Conservation (phyloP, 2,888 invertebrate species). For the Globia sparganii region DNA sequence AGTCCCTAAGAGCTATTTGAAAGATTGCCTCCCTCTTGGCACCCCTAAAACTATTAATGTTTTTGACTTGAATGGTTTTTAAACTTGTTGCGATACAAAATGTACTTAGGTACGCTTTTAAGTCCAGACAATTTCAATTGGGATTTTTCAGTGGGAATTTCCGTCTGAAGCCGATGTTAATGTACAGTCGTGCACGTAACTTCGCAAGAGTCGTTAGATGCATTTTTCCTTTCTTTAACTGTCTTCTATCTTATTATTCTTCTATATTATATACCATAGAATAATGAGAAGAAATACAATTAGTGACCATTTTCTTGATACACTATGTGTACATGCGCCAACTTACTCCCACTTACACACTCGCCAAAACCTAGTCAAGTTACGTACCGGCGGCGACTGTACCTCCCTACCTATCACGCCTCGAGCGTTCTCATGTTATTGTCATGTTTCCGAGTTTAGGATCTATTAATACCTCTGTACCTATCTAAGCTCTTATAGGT, state of each 20-base stretch:
- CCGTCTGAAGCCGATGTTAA: neutral
- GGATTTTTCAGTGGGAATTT: neutral
- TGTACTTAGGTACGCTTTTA: neutral
- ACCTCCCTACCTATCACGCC: neutral
- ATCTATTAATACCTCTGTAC: no score
- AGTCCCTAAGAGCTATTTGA: slow-evolving; percentile 60
- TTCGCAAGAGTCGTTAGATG: no score
- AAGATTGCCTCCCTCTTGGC: slow-evolving; percentile 55
- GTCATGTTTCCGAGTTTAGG: neutral
- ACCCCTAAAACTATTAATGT: slow-evolving; percentile 49
- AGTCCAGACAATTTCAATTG: neutral
- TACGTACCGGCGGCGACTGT: no score
- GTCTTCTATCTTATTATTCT: no score
- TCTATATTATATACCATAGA: no score
- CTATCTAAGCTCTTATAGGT: no score
- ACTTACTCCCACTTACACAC: no score
- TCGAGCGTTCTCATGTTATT: neutral
- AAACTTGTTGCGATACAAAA: slow-evolving; percentile 36
- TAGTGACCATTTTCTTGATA: no score
- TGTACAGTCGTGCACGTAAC: neutral
- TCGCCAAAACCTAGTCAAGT: no score
- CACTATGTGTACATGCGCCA: no score
- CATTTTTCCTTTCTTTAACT: no score
- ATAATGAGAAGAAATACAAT: no score
- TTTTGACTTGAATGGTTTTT: slow-evolving; percentile 42